Conservation (phyloP, 2,888 invertebrate species). For the Saturnia japonica region DNA sequence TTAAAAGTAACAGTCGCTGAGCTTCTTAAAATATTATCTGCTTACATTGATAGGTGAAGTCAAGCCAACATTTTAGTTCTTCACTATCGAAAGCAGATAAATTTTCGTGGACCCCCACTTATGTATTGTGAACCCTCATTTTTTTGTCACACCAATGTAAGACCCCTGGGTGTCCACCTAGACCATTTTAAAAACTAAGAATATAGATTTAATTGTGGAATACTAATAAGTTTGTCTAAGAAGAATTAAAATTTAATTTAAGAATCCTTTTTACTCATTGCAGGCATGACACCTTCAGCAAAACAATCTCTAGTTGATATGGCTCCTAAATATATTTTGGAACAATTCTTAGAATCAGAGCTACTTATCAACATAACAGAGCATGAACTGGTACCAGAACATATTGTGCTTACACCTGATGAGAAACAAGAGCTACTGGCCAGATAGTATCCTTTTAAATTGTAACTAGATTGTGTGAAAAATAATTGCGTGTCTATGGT, state of each 20-base stretch:
- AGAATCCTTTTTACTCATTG: slow-evolving; percentile 25
- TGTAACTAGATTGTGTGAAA: too few species aligned
- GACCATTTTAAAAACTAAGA: too few species aligned
- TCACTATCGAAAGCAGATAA: too few species aligned
- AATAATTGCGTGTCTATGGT: too few species aligned
- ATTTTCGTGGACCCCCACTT: too few species aligned
- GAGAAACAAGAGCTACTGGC: slow-evolving; percentile 97
- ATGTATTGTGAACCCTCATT: too few species aligned
- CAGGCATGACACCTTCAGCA: slow-evolving; percentile 99
- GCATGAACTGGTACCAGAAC: slow-evolving; percentile 98
- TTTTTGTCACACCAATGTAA: too few species aligned
- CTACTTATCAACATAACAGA: slow-evolving; percentile 98
- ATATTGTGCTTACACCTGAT: slow-evolving; percentile 98
- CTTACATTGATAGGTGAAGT: too few species aligned
- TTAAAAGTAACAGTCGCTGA: too few species aligned
- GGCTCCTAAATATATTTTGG: slow-evolving; percentile 99
- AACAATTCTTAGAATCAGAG: slow-evolving; percentile 97
- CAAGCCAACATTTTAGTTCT: too few species aligned
- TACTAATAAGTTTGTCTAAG: neutral
- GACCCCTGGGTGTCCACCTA: too few species aligned
- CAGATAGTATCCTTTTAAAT: slow-evolving; percentile 90
- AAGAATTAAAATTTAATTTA: slow-evolving; percentile 4
- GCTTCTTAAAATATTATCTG: too few species aligned
- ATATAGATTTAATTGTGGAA: neutral
- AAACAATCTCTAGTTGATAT: slow-evolving; percentile 98